Conservation (phyloP, 2,888 invertebrate genomes). For the Eilema depressum region DNA sequence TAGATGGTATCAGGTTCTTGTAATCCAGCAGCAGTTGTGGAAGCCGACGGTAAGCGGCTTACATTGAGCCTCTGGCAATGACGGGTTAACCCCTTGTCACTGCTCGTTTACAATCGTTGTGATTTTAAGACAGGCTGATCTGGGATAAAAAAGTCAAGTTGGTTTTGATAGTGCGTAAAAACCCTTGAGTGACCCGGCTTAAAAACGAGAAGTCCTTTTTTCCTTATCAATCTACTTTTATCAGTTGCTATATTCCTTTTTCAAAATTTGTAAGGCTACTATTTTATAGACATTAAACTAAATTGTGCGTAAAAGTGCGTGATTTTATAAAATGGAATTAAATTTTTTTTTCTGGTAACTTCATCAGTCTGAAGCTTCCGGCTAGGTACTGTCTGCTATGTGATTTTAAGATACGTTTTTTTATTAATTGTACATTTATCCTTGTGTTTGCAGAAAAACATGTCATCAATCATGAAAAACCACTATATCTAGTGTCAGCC, state of each 20-base stretch:
- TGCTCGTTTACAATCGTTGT: conserved; percentile 16
- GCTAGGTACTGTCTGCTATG: no score
- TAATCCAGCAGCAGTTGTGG: conserved; percentile 10
- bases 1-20: conserved; percentile 13
- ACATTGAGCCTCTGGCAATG: conserved; percentile 13
- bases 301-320: neutral
- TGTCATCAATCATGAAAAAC: no score
- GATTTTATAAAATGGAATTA: no score
- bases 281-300: no score
- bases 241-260: no score
- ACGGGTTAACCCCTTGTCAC: conserved; percentile 12
- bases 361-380: no score
- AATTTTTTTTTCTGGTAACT: no score
- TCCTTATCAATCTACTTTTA: neutral
- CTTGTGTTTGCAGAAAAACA: no score
- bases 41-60: conserved; percentile 17
- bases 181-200: neutral
- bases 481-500: no score
- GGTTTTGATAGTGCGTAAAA: neutral
- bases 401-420: no score
- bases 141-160: conserved; percentile 9
- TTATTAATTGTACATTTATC: no score
- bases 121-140: conserved; percentile 9
- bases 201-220: neutral
- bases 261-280: no score